phyloP scores from a whole-genome alignment of 2,888 invertebrate species.

The Andrena trimmerana region DNA sequence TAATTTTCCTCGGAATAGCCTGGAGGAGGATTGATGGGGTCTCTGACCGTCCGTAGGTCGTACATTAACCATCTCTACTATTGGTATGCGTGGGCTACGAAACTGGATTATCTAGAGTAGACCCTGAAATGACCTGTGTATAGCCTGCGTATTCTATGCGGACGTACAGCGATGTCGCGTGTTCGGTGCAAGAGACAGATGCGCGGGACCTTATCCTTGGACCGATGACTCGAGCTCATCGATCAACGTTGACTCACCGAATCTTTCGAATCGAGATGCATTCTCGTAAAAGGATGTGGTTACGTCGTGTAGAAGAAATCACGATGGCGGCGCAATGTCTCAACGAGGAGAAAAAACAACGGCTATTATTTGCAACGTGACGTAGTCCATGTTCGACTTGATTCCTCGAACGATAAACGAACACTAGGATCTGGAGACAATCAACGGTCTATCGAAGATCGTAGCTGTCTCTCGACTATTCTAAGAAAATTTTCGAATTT shows the following conservation, averaged over 20 bases:
- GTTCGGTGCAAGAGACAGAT: conserved; percentile 35
- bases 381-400: too few relatives aligned
- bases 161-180: conserved; percentile 1
- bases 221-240: conserved; percentile 52
- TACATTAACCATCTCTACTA: conserved; percentile 47
- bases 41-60: conserved; percentile 66
- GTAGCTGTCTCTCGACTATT: too few relatives aligned
- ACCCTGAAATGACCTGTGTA: conserved; percentile 36
- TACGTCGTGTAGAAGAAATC: neutral
- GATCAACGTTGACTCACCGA: conserved; percentile 57
- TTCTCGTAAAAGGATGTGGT: conserved; percentile 16
- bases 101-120: conserved; percentile 56
- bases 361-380: neutral
- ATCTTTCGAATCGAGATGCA: conserved; percentile 34
- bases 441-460: too few relatives aligned
- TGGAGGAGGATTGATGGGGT: conserved; percentile 63
- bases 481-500: too few relatives aligned
- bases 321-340: neutral
- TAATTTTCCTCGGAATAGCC: conserved; percentile 25
- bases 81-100: conserved; percentile 51
- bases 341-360: conserved; percentile 1
- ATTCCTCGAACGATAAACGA: too few relatives aligned
- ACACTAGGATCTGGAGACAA: too few relatives aligned
- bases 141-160: neutral
- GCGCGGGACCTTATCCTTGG: conserved; percentile 49